Conservation (phyloP, 2,113 vertebrate genomes). For the Chloroceryle aenea region DNA sequence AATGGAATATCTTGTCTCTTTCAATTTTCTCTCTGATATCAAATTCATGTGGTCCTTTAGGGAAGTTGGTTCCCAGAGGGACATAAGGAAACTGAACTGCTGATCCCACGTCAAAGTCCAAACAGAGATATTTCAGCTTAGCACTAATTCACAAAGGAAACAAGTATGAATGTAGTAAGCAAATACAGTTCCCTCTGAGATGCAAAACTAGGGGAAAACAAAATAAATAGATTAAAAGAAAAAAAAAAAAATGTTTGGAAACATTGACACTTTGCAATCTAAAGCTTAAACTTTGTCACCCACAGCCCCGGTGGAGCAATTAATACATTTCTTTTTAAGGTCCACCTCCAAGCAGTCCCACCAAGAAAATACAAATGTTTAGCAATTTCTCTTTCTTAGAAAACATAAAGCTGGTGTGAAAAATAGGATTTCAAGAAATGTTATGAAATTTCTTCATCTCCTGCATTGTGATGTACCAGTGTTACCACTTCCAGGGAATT, state of each 20-base stretch:
- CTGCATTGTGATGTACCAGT: neutral
- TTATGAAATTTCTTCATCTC: neutral
- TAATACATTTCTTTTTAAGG: neutral
- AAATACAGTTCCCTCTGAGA: neutral
- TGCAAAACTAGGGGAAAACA: neutral
- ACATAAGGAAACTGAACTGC: neutral
- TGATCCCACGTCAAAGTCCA: neutral
- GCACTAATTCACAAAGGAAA: neutral
- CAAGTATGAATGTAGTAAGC: neutral
- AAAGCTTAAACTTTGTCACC: neutral
- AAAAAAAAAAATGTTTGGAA: neutral
- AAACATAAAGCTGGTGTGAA: neutral
- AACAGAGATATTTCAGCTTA: neutral
- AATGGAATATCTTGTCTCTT: slow-evolving; percentile 27
- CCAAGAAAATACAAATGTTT: neutral
- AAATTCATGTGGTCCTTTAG: neutral
- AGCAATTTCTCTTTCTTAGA: neutral
- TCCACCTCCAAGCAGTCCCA: neutral
- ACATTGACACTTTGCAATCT: neutral
- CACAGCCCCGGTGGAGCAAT: neutral
- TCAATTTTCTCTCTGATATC: slow-evolving; percentile 27
- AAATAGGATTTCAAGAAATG: neutral
- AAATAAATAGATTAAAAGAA: neutral
- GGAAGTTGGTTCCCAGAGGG: neutral
- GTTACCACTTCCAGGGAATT: neutral